Evolutionary conservation across 2,797 vertebrate genomes (phyloP).

Genomic region (Melanitta fusca): DNA sequence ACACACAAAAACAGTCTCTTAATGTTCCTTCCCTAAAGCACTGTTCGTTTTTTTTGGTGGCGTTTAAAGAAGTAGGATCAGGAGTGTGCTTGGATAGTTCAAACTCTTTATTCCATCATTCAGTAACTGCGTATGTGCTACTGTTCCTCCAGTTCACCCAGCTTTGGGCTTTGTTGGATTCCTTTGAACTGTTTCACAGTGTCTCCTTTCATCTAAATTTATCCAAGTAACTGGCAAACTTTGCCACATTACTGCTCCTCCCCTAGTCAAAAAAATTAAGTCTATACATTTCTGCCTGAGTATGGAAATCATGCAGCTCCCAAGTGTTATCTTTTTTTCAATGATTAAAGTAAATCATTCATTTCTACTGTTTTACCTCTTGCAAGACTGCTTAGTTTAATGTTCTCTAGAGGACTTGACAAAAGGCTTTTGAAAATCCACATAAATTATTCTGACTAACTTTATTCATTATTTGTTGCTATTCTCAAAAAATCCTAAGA

Average conservation of each 20-base stretch:
- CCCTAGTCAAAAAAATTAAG: neutral
- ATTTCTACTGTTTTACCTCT: slow-evolving; percentile 28
- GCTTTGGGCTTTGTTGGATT: neutral
- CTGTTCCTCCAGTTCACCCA: neutral
- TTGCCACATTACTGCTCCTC: neutral
- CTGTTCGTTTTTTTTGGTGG: neutral
- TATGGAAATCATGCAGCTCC: slow-evolving; percentile 8
- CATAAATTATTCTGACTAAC: slow-evolving; percentile 39
- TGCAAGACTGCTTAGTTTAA: slow-evolving; percentile 13
- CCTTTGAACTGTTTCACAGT: neutral
- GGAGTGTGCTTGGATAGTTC: neutral
- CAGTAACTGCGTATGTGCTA: neutral
- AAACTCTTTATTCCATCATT: neutral
- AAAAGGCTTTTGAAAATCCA: slow-evolving; percentile 43
- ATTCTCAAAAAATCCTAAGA: neutral
- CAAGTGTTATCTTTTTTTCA: neutral
- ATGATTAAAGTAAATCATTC: slow-evolving; percentile 33
- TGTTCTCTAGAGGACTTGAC: slow-evolving; percentile 14
- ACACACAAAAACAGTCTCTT: neutral
- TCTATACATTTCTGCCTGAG: neutral
- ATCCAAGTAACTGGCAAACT: neutral
- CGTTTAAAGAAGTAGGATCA: neutral
- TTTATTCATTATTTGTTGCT: slow-evolving; percentile 38
- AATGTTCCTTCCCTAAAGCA: neutral
- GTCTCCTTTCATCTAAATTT: slow-evolving; percentile 19